Base-by-base conservation (phyloP, 2,888 invertebrate genomes). In the Eristalis intricaria region DNA sequence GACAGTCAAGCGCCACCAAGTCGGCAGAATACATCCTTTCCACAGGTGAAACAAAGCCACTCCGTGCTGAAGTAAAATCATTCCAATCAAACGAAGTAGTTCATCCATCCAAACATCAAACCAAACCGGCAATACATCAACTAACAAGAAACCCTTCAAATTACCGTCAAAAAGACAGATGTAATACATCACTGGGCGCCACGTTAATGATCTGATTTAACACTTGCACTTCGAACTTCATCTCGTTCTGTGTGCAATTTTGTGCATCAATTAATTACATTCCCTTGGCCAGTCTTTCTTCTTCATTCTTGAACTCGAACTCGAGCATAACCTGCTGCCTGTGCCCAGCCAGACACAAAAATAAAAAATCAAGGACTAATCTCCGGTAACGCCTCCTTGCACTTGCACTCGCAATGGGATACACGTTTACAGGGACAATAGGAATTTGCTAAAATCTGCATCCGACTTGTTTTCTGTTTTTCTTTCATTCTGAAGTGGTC, bases 191-290 rank as follows among this genome's bases (percentile, higher is more conserved):
- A 32, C 19, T 35, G 64, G 81, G 81, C 81, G 75, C 81, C 81
- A 82, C 15, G 19, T 61, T 82, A 82, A 82, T 82, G 81, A 82
- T 70, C 81, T 64, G 66, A 76, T 75, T 75, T 70, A 82, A 74
- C 74, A 75, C 74, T 74, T 63, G 50, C 68, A 50, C 50, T 74
- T 32, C 63, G 32, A 29, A 64, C n/a, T n/a, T 60, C 40, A 75
- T 70, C 68, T 19, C 50, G n/a, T 50, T 50, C 50, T 1, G 19
- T 50, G 32, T 40, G 22, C 73, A 66, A 79, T 64, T 70, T 40
- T 56, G 50, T 19, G 26, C 23, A 64, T 35, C 66, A 69, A 69
- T 75, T 58, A 60, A 69, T 61, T 61, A 35, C 60, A 15, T 29
- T 64, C 64, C 13, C 11, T 11, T 7, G 29, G 22, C 64, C 22